Base-by-base conservation (phyloP, 2,888 invertebrate species). In the Iselma pallidipennis region DNA sequence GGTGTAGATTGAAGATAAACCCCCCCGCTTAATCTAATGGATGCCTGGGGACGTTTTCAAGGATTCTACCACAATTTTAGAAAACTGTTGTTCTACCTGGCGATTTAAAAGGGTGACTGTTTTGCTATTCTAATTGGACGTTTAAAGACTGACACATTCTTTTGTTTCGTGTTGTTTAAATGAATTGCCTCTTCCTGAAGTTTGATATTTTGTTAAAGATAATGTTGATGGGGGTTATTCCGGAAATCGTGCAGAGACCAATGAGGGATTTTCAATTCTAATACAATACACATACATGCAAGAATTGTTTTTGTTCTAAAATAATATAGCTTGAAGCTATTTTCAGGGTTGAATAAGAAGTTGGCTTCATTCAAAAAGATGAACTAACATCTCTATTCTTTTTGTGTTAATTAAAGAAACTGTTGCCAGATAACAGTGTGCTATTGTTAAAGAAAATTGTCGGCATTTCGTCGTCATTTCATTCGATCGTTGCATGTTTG, bases 11-110 rank as follows among this genome's bases (percentile, higher is more conserved):
- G 63, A 66, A 66, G 70, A 68, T 70, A 68, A 70, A n/a, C n/a
- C n/a, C n/a, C n/a, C n/a, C 37, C 61, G 52, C 66, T n/a, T n/a
- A n/a, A n/a, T 61, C 59, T 70, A 70, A 70, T 70, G 67, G 70
- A 65, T 65, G 54, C 54, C 60, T 50, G 63, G 57, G 66, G 61
- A 51, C 42, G 48, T 60, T 33, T 60, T 49, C 25, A 52, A 37
- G 16, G 7, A 37, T 16, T 16, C 37, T 7, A 16, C 37, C 37
- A 37, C 16, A 37, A 37, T 16, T 16, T 37, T n/a, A 14, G 5
- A 37, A 37, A 16, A 16, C 6, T 6, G n/a, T 16, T 16, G 1
- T 37, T 12, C n/a, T 31, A n/a, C n/a, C 53, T 48, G 49, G 57
- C 31, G n/a, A 52, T 49, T n/a, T n/a, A n/a, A 49, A 60, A 48